Conservation (phyloP, 2,888 invertebrate genomes). For the Trichogramma evanescens region DNA sequence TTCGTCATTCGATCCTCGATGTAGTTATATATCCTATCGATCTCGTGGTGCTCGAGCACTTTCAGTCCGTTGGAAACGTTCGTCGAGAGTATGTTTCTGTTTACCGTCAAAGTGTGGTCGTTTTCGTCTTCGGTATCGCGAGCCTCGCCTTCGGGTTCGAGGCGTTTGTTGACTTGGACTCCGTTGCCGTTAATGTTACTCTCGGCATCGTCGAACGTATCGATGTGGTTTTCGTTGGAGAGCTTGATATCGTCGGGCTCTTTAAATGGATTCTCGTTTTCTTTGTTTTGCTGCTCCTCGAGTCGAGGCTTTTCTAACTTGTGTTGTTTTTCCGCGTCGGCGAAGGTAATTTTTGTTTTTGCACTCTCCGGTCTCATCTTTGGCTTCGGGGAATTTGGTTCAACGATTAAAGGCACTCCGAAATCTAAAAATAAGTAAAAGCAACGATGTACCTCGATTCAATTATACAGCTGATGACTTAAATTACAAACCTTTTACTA, state of each 20-base stretch:
- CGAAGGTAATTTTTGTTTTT: slow-evolving; percentile 40
- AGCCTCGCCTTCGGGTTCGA: slow-evolving; percentile 43
- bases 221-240: slow-evolving; percentile 21
- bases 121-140: slow-evolving; percentile 43
- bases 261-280: slow-evolving; percentile 51
- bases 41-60: slow-evolving; percentile 15
- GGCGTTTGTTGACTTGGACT: slow-evolving; percentile 38
- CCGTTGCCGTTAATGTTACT: slow-evolving; percentile 38
- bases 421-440: slow-evolving; percentile 35
- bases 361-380: slow-evolving; percentile 32
- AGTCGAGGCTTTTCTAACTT: slow-evolving; percentile 39
- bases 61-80: slow-evolving; percentile 4
- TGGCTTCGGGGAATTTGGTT: slow-evolving; percentile 32
- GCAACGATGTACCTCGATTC: neutral
- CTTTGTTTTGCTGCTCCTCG: slow-evolving; percentile 61
- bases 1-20: slow-evolving; percentile 26
- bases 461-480: neutral
- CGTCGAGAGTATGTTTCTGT: slow-evolving; percentile 22
- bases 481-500: slow-evolving; percentile 39
- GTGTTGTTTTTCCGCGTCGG: slow-evolving; percentile 33
- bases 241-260: slow-evolving; percentile 10
- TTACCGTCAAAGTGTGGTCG: slow-evolving; percentile 29
- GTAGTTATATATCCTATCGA: slow-evolving; percentile 26
- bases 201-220: slow-evolving; percentile 22
- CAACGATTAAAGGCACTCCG: slow-evolving; percentile 39